Evolutionary conservation across 1,140 invertebrate genomes (phyloP).

Genomic region (Oscheius sp.): DNA sequence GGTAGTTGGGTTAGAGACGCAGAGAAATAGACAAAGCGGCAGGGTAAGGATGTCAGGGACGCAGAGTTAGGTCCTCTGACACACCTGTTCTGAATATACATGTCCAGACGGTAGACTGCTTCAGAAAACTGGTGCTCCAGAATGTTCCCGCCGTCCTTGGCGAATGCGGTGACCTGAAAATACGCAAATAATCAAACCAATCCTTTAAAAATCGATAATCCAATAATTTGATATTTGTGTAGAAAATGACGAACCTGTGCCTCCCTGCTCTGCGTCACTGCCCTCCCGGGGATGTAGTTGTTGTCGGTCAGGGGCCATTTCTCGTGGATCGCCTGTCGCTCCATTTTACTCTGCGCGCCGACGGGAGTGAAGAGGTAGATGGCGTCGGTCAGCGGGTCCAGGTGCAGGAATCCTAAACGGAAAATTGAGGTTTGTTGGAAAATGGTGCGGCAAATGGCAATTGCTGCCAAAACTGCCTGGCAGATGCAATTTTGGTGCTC

Average conservation of each 20-base stretch:
- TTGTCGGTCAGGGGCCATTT: constrained; percentile 41
- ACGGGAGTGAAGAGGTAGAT: constrained; percentile 45
- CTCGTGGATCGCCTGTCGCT: constrained; percentile 43
- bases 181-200: not conserved
- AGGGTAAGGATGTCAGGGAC: too few species aligned
- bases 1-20: too few species aligned
- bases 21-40: too few species aligned
- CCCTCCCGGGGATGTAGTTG: constrained; percentile 45
- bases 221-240: not conserved
- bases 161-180: constrained; percentile 35
- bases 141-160: constrained; percentile 41
- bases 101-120: constrained; percentile 39
- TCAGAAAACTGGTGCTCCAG: constrained; percentile 31
- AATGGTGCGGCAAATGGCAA: not conserved
- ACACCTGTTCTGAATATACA: constrained; percentile 35
- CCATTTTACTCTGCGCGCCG: constrained; percentile 40
- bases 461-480: not conserved
- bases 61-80: too few species aligned
- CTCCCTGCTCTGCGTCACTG: constrained; percentile 43
- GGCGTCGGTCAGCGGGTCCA: constrained; percentile 42
- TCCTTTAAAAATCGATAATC: not conserved
- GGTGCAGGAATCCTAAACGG: constrained; percentile 31
- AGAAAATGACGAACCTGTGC: constrained; percentile 31
- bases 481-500: not conserved
- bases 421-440: not conserved